Evolutionary conservation across 2,888 invertebrate species (phyloP).

Genomic region (Helleia helle): DNA sequence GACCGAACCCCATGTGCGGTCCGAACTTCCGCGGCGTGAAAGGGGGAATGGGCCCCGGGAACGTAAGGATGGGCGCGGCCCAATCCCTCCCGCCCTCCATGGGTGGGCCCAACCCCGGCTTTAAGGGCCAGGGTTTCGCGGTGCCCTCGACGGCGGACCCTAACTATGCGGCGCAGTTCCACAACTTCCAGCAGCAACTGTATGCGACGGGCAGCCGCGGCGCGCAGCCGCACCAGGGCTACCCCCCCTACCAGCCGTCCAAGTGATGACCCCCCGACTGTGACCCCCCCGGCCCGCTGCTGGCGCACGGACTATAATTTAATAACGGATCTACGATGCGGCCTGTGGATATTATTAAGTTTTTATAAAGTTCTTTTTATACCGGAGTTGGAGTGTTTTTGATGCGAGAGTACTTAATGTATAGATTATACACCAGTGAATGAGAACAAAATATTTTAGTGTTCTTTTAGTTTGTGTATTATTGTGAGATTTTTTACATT

Average conservation of each 20-base stretch:
- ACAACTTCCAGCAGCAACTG: constrained; percentile 95
- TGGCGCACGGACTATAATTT: not conserved
- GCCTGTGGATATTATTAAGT: constrained; percentile 24
- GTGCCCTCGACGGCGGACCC: constrained; percentile 91
- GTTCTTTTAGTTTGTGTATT: constrained; percentile 41
- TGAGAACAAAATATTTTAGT: constrained; percentile 38
- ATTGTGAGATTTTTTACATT: constrained; percentile 34
- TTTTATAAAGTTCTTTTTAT: constrained; percentile 18
- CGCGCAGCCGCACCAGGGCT: constrained; percentile 55
- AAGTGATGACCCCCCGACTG: constrained; percentile 52
- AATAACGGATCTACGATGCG: constrained; percentile 13
- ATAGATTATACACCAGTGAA: constrained; percentile 31
- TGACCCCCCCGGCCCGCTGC: too few species aligned
- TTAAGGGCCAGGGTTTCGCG: constrained; percentile 86
- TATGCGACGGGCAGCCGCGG: constrained; percentile 83
- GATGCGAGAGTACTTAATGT: constrained; percentile 33
- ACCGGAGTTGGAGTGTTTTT: constrained; percentile 12
- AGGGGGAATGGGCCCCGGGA: constrained; percentile 45
- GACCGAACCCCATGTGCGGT: constrained; percentile 45
- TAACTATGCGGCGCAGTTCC: constrained; percentile 95
- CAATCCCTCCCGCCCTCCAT: constrained; percentile 86
- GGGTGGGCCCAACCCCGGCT: constrained; percentile 79
- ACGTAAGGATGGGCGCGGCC: constrained; percentile 63
- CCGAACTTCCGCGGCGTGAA: constrained; percentile 57
- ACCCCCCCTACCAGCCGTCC: constrained; percentile 64